Base-by-base conservation (phyloP, 2,797 vertebrate genomes). In the Myotis findleyi region DNA sequence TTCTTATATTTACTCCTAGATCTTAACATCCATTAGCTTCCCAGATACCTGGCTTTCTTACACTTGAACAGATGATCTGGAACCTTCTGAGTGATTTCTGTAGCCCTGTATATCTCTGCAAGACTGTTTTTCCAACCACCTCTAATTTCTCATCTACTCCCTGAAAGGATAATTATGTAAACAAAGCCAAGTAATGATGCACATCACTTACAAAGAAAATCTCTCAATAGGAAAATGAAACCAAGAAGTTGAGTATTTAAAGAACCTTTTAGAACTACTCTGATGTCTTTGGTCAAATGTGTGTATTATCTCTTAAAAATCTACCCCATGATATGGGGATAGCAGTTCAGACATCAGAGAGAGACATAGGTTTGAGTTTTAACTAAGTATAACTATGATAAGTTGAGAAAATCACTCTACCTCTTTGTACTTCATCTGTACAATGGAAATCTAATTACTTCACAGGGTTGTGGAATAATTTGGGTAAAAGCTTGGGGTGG, bases 361-460 rank as follows among this genome's bases (percentile, higher is more conserved):
- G 7, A 51, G 36, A 38, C 3, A 16, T 17, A 36, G 38, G 12
- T 66, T 83, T 93, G 64, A 72, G n/a, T 79, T 91, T n/a, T 80
- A 80, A 69, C 49, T 53, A 36, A 36, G 81, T 53, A 10, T 3
- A 66, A 88, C 21, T 68, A 12, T 49, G n/a, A 7, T 55, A 85
- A 11, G 5, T 23, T 59, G 57, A 91, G 10, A 18, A 66, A 59
- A 82, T 47, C 25, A 53, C 51, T 64, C 62, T 30, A 64, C 62
- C 62, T 64, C 62, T 44, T 33, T 53, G 68, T 51, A 25, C 27
- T 13, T 57, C 6, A 44, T 80, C 69, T 80, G 7, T 75, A 71
- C 93, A 92, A 89, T 10, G 23, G 41, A 49, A 80, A 68, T 72
- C 69, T 72, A 82, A 73, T 73, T 80, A 94, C 18, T 89, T 81